Percentiles rank a stretch among this genome's conserved stretches.
phyloP scores from a whole-genome alignment of 2,113 vertebrate genomes.

The Lichenostomus cassidix region DNA sequence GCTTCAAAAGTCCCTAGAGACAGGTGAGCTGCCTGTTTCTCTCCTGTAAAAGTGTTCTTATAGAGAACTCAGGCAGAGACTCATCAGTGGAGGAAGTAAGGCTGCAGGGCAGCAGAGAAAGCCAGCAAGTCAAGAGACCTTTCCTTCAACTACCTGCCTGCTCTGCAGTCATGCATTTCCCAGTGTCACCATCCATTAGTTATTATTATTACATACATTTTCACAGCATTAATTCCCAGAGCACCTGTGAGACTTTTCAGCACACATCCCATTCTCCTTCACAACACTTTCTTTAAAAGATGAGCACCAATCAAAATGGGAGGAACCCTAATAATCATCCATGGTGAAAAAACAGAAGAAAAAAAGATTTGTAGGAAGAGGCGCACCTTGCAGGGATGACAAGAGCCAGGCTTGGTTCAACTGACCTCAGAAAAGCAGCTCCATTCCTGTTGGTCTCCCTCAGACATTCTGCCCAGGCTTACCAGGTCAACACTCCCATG shows the following conservation, averaged over 20 bases:
- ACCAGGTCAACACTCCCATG: fast-evolving
- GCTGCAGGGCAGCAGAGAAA: neutral
- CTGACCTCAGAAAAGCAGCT: neutral
- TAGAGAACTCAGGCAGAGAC: neutral
- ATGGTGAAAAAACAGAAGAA: neutral
- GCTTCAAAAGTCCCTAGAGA: neutral
- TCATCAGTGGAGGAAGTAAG: neutral
- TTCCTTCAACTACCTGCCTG: neutral
- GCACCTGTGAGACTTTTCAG: neutral
- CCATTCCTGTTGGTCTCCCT: neutral
- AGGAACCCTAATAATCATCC: neutral
- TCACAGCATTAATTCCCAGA: neutral
- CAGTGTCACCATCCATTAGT: neutral
- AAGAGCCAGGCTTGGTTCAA: neutral
- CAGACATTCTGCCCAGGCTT: neutral
- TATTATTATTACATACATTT: neutral
- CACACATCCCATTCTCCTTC: neutral
- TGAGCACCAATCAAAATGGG: neutral
- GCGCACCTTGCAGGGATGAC: neutral
- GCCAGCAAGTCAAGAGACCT: neutral
- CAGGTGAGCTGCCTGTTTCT: neutral
- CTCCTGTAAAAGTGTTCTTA: neutral
- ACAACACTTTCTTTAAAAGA: neutral
- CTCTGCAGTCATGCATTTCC: neutral
- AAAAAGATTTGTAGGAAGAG: neutral